Evolutionary conservation across 2,797 vertebrate species (phyloP).

Genomic region (Amphiprion clarkii): DNA sequence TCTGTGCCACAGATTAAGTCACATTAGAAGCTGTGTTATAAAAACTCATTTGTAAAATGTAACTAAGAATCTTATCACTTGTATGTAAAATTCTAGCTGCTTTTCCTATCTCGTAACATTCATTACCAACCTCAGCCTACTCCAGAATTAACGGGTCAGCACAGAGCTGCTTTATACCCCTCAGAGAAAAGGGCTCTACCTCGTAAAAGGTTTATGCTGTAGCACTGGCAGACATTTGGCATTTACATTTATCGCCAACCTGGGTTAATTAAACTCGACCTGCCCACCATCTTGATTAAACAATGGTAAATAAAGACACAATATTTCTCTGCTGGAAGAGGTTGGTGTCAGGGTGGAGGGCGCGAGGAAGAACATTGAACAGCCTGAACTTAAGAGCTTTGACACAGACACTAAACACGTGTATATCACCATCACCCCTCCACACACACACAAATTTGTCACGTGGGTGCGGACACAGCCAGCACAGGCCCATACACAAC

Average conservation of each 20-base stretch:
- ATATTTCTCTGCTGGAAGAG: slow-evolving; percentile 59
- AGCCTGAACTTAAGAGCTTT: not conserved
- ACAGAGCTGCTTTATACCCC: slow-evolving; percentile 61
- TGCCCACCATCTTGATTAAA: slow-evolving; percentile 79
- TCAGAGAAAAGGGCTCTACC: slow-evolving; percentile 61
- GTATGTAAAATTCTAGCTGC: slow-evolving; percentile 49
- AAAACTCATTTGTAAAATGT: slow-evolving; percentile 40
- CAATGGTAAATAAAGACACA: slow-evolving; percentile 80
- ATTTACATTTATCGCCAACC: slow-evolving; percentile 80
- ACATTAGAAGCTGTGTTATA: slow-evolving; percentile 5
- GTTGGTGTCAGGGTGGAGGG: slow-evolving; percentile 38
- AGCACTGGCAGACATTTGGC: slow-evolving; percentile 77
- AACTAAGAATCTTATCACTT: slow-evolving; percentile 39
- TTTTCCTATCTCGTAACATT: slow-evolving; percentile 58
- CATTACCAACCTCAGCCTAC: slow-evolving; percentile 52
- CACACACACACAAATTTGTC: no score
- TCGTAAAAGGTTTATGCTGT: slow-evolving; percentile 71
- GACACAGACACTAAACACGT: not conserved
- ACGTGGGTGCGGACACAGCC: no score
- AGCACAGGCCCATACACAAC: no score
- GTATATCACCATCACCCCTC: no score
- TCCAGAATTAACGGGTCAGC: slow-evolving; percentile 69
- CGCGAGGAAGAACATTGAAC: not conserved
- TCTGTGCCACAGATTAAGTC: not conserved
- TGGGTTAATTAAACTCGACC: slow-evolving; percentile 84